A percentile compares a stretch with the other conserved stretches of the same genome.
phyloP scores from a whole-genome alignment of 1,140 invertebrate species.

The Lanistes nyassanus region DNA sequence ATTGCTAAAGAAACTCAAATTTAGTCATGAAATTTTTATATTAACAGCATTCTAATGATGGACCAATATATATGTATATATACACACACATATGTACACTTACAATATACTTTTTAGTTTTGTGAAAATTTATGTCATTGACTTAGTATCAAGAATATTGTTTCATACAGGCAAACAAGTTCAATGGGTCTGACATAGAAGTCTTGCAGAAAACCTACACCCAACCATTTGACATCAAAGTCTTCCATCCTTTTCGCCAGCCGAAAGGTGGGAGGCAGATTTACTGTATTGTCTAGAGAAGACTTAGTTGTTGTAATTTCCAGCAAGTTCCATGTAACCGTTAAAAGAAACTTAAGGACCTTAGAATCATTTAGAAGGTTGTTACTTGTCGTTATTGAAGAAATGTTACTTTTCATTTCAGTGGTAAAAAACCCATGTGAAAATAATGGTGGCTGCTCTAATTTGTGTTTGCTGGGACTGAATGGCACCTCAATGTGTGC shows the following conservation, averaged over 20 bases:
- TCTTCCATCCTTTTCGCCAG: conserved; percentile 84
- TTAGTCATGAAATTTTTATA: no score
- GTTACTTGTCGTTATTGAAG: no score
- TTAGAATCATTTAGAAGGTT: no score
- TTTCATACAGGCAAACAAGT: conserved; percentile 73
- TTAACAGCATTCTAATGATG: no score
- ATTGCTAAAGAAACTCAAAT: no score
- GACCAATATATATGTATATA: neutral
- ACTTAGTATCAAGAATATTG: neutral
- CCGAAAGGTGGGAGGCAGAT: conserved; percentile 65
- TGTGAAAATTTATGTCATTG: neutral
- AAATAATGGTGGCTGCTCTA: conserved; percentile 75
- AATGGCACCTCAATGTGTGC: conserved; percentile 75
- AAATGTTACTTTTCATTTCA: conserved; percentile 37
- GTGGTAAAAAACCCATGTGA: conserved; percentile 70
- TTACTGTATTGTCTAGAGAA: no score
- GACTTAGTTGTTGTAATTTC: no score
- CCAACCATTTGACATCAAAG: conserved; percentile 87
- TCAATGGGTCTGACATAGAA: conserved; percentile 72
- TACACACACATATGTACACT: conserved; percentile 4
- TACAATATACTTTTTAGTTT: neutral
- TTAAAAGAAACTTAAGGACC: no score
- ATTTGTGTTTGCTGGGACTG: conserved; percentile 74
- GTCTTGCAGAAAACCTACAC: conserved; percentile 73
- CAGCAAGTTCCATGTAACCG: no score